Evolutionary conservation across 2,797 vertebrate genomes (phyloP).

Genomic region (Diplodus sargus): DNA sequence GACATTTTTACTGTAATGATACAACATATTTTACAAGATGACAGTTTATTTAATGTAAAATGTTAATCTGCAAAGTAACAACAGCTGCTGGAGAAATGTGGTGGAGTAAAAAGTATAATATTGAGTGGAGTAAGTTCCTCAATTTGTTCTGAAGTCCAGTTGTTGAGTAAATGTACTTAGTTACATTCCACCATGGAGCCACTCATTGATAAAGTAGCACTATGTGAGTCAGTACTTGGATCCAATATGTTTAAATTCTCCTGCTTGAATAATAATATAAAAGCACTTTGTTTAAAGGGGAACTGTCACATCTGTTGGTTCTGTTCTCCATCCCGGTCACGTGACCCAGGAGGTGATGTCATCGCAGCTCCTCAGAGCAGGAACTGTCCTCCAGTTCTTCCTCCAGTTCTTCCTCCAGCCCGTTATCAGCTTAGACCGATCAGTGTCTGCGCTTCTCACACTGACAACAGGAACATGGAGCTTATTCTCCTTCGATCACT

Average conservation of each 20-base stretch:
- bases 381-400: conserved; percentile 42
- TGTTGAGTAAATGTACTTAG: background rate
- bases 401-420: conserved; percentile 11
- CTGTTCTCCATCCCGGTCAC: conserved; percentile 38
- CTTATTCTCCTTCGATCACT: background rate
- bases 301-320: background rate
- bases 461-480: background rate
- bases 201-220: background rate
- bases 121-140: background rate
- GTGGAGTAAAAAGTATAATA: background rate
- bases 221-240: background rate
- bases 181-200: background rate
- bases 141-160: background rate
- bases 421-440: conserved; percentile 1
- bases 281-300: no score
- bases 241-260: no score
- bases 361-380: conserved; percentile 43
- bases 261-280: no score
- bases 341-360: conserved; percentile 74
- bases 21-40: background rate
- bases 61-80: background rate
- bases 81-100: background rate
- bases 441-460: background rate
- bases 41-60: background rate
- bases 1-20: background rate